Evolutionary conservation across 2,797 vertebrate species (phyloP), one percentile per base, ranked within the genome.

Genomic region (Oreortyx pictus): DNA sequence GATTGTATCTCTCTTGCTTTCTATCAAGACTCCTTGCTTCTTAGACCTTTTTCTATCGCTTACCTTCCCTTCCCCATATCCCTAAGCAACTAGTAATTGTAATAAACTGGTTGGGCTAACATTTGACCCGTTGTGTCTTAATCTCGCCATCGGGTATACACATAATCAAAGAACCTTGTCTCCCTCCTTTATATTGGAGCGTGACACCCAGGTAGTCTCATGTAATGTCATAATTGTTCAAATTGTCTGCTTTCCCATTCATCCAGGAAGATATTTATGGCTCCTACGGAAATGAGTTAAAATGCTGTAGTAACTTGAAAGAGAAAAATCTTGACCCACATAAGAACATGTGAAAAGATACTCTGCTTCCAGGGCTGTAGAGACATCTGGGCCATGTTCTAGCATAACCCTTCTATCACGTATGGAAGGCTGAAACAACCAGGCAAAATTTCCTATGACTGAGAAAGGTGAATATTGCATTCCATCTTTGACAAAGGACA

Each of bases 161-260:
- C n/a, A n/a, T n/a, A n/a, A n/a, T n/a, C n/a, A n/a, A n/a, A n/a
- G n/a, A n/a, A n/a, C n/a, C n/a, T n/a, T n/a, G n/a, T n/a, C n/a
- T n/a, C n/a, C n/a, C n/a, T n/a, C n/a, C n/a, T n/a, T n/a, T n/a
- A n/a, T n/a, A n/a, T n/a, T n/a, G n/a, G n/a, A n/a, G n/a, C n/a
- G n/a, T n/a, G n/a, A n/a, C n/a, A n/a, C n/a, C n/a, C 8, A 47
- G 2, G 24, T 9, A 18, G 2, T 31, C 5, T n/a, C 17, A 56
- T 27, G 43, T 0, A 2, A 4, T n/a, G 16, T 39, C 20, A 18
- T 25, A 56, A 11, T 35, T 64, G 67, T 0, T 76, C 33, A 50
- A 46, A 70, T 50, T 56, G 47, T 14, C 16, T 44, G 22, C 7
- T 31, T 44, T 80, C 8, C 4, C 23, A 10, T 43, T 76, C 10